Base-by-base conservation (phyloP, 2,888 invertebrate genomes). In the Drosophila subsilvestris region DNA sequence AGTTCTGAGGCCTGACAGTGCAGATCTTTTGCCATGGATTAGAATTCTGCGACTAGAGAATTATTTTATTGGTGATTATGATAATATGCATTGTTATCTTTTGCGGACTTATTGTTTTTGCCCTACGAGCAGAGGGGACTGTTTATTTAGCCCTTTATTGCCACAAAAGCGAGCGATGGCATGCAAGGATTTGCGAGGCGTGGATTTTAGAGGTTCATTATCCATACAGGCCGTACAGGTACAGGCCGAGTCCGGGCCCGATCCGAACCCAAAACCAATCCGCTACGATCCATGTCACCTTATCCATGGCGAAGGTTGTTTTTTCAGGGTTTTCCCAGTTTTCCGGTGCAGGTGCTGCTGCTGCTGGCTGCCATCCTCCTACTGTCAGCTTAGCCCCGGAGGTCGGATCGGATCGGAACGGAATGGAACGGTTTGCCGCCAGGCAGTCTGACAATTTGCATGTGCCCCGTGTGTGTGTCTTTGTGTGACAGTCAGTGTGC, bases 201-300 rank as follows among this genome's bases (percentile, higher is more conserved):
- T 85, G 89, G 89, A 88, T 85, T 89, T 85, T 85, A 89, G 85
- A 88, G 86, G 87, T 89, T 89, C 89, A 85, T 85, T 85, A 85
- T 59, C 25, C 53, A 37, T 37, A 14, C 37, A 14, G n/a, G 7
- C 12, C 66, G 5, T 6, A 25, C 60, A 60, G 57, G 37, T 57
- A 48, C n/a, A n/a, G 32, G 58, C 54, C 75, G 67, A 22, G 2
- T 0, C 12, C 4, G 32, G 32, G 58, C 54, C 75, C 58, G 4
- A 5, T 0, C 12, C 4, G 32, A 32, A 14, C 14, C 37, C 27
- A 27, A 14, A 6, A 6, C 14, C 6, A 6, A 37, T 14, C 37
- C 37, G 37, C 14, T 37, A 6, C 37, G 37, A 37, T 37, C 7
- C 37, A 14, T 37, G 37, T 42, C 17, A 56, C 44, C 29, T 22